Evolutionary conservation across 2,797 vertebrate genomes (phyloP).

Genomic region (Molossus molossus): DNA sequence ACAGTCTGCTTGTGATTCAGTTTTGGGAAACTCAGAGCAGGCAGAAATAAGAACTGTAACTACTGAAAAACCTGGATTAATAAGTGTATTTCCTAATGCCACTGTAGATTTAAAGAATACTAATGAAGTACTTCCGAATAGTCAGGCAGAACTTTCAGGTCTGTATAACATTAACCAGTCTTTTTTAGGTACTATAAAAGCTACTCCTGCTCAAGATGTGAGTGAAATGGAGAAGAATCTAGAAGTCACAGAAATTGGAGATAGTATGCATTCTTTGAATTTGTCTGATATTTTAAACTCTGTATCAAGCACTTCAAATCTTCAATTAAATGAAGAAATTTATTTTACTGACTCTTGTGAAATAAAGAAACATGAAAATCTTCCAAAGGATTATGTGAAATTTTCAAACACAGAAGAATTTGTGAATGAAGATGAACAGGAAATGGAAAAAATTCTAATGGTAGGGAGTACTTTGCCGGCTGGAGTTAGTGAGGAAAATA

Average conservation of each 20-base stretch:
- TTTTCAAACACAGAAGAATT: slow-evolving; percentile 64
- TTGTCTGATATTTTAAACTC: slow-evolving; percentile 70
- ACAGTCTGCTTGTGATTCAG: slow-evolving; percentile 34
- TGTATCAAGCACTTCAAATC: slow-evolving; percentile 70
- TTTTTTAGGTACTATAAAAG: slow-evolving; percentile 54
- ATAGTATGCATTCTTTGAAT: slow-evolving; percentile 49
- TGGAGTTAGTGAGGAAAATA: slow-evolving; percentile 80
- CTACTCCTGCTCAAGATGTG: slow-evolving; percentile 33
- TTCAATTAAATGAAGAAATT: slow-evolving; percentile 74
- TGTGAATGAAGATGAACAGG: slow-evolving; percentile 79
- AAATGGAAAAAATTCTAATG: slow-evolving; percentile 84
- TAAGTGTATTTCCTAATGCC: slow-evolving; percentile 69
- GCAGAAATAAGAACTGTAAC: slow-evolving; percentile 45
- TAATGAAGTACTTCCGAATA: slow-evolving; percentile 27
- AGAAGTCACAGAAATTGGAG: slow-evolving; percentile 70
- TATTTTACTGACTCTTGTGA: slow-evolving; percentile 74
- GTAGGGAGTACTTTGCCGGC: not conserved
- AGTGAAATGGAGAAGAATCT: slow-evolving; percentile 72
- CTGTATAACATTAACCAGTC: slow-evolving; percentile 34
- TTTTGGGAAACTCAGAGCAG: slow-evolving; percentile 39
- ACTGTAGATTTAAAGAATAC: slow-evolving; percentile 49
- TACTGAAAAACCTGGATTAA: slow-evolving; percentile 64
- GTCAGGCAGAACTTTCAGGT: slow-evolving; percentile 8
- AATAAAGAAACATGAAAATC: slow-evolving; percentile 74
- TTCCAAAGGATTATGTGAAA: slow-evolving; percentile 70